Evolutionary conservation across 2,797 vertebrate genomes (phyloP).

Genomic region (Anomalospiza imberbis): DNA sequence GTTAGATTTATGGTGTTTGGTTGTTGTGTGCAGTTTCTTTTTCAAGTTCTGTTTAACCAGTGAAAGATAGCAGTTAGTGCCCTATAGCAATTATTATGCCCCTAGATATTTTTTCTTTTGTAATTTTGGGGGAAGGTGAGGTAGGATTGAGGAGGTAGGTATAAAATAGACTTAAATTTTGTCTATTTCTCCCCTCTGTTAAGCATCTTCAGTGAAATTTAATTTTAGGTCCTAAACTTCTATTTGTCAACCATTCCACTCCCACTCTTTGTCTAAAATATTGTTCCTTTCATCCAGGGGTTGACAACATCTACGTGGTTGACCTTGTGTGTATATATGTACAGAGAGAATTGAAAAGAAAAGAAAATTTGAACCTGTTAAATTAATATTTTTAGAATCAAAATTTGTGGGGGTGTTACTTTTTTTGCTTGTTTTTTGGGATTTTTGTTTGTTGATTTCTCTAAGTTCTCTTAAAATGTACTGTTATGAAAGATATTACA

Average conservation of each 20-base stretch:
- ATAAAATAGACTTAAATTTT: not conserved
- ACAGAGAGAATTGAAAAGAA: not conserved
- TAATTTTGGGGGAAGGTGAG: not conserved
- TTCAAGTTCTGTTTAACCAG: not conserved
- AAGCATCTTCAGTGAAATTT: not conserved
- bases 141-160: not conserved
- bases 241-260: not conserved
- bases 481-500: not conserved
- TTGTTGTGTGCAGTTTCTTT: not conserved
- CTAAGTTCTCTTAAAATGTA: not conserved
- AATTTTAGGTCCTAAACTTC: not conserved
- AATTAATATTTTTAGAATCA: not conserved
- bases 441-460: not conserved
- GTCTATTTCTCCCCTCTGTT: not conserved
- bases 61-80: not conserved
- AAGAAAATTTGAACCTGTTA: not conserved
- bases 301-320: not conserved
- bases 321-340: accelerated
- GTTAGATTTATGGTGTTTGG: not conserved
- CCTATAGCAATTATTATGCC: not conserved
- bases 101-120: not conserved
- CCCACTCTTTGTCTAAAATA: not conserved
- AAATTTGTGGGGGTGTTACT: accelerated
- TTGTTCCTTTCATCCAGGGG: not conserved
- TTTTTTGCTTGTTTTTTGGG: not conserved